Conservation (phyloP, 2,113 vertebrate genomes). For the Egretta garzetta region DNA sequence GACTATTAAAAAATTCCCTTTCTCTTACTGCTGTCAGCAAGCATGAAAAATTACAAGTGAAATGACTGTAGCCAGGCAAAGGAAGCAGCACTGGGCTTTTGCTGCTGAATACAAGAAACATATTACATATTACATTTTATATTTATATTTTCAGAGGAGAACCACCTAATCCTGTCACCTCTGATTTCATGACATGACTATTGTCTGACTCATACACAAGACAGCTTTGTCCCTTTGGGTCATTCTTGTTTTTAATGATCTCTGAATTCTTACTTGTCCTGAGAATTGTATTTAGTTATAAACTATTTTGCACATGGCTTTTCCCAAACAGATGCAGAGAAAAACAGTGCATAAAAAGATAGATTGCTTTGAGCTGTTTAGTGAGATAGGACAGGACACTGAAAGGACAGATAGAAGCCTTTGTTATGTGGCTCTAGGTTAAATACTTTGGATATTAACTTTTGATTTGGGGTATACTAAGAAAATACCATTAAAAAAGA, state of each 20-base stretch:
- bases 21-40: conserved; percentile 9
- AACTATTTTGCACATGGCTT: neutral
- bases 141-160: conserved; percentile 30
- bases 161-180: conserved; percentile 44
- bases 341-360: neutral
- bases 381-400: neutral
- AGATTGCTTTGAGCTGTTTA: neutral
- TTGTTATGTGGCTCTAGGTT: neutral
- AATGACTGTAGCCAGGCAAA: neutral
- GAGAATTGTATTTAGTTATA: neutral
- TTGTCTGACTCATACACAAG: conserved; percentile 25
- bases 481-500: neutral
- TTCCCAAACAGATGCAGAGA: neutral
- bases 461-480: neutral
- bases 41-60: neutral
- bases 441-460: neutral
- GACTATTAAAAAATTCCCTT: neutral
- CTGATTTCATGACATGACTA: conserved; percentile 56
- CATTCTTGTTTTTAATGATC: neutral
- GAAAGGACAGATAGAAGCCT: neutral
- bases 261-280: neutral
- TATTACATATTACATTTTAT: neutral
- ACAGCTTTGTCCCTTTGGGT: conserved; percentile 18
- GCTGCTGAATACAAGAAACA: neutral
- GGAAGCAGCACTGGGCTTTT: neutral